Percentiles rank a stretch among this genome's conserved stretches.
Evolutionary conservation across 2,888 invertebrate species (phyloP).

Genomic region (Philereme vetulata): DNA sequence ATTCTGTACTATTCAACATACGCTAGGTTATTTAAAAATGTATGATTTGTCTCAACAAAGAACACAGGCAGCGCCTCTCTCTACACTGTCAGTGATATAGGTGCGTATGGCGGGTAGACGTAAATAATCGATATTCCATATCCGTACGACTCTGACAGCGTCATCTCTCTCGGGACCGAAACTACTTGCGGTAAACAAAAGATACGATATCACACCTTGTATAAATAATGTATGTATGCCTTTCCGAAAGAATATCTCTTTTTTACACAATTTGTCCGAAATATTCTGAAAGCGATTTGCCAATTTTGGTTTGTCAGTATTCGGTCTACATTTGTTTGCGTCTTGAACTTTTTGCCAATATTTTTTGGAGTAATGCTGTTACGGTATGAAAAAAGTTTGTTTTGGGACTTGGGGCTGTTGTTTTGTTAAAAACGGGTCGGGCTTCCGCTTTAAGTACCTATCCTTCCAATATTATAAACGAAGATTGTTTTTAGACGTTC

Average conservation of each 20-base stretch:
- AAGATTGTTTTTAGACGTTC: too few species aligned
- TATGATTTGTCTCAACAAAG: constrained; percentile 9
- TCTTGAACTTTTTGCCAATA: constrained; percentile 32
- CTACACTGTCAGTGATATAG: constrained; percentile 22
- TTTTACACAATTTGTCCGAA: constrained; percentile 41
- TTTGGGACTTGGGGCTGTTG: constrained; percentile 27
- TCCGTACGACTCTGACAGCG: constrained; percentile 36
- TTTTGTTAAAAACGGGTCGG: constrained; percentile 18
- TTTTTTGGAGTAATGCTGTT: constrained; percentile 29
- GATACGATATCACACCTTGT: constrained; percentile 49
- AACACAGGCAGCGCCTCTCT: constrained; percentile 3
- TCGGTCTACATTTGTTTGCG: constrained; percentile 27
- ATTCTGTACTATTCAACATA: not conserved
- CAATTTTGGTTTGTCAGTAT: constrained; percentile 34
- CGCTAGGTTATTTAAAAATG: constrained; percentile 5
- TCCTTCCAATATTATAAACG: too few species aligned
- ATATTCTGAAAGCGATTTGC: constrained; percentile 35
- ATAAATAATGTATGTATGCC: constrained; percentile 57
- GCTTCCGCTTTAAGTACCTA: constrained; percentile 7
- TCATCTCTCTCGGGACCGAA: constrained; percentile 45
- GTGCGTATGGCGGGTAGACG: not conserved
- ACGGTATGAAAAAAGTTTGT: constrained; percentile 31
- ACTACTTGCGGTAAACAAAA: constrained; percentile 58
- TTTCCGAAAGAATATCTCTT: constrained; percentile 45
- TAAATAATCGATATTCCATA: constrained; percentile 29